A percentile compares a stretch with the other conserved stretches of the same genome.
These are phyloP conservation scores for Myotis pilosus DNA, from an alignment of 2,797 vertebrate genomes.

Conservation along the genomic window DNA sequence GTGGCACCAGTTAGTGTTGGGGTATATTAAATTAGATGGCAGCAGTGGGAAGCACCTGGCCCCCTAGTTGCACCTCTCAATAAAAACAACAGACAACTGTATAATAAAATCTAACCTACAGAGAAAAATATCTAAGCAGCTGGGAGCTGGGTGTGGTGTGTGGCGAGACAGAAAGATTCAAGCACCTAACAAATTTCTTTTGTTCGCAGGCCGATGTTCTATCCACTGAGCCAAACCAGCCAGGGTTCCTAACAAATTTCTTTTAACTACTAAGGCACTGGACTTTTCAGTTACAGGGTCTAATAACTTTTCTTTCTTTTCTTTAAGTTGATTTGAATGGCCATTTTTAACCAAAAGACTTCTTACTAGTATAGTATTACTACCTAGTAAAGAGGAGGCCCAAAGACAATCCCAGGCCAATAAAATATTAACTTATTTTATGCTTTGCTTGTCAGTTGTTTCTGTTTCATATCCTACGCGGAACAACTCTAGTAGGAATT, in stretches of 20 bases:
- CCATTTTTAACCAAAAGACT: background rate
- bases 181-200: background rate
- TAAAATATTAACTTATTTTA: conserved; percentile 43
- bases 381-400: background rate
- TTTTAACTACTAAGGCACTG: background rate
- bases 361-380: background rate
- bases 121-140: background rate
- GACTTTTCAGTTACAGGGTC: background rate
- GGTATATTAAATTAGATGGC: background rate
- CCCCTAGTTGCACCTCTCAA: background rate
- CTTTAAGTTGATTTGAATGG: background rate
- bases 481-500: conserved; percentile 48
- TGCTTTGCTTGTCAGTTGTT: conserved; percentile 51
- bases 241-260: background rate
- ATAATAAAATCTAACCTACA: conserved; percentile 21
- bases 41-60: background rate
- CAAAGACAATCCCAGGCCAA: conserved; percentile 10
- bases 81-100: background rate
- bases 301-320: background rate
- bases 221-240: too few relatives aligned
- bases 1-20: background rate
- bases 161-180: background rate
- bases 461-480: conserved; percentile 40
- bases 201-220: too few relatives aligned
- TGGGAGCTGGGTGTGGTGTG: background rate